Evolutionary conservation across 2,888 invertebrate genomes (phyloP), one percentile per base, ranked within the genome.

Genomic region (Sphecodes monilicornis): DNA sequence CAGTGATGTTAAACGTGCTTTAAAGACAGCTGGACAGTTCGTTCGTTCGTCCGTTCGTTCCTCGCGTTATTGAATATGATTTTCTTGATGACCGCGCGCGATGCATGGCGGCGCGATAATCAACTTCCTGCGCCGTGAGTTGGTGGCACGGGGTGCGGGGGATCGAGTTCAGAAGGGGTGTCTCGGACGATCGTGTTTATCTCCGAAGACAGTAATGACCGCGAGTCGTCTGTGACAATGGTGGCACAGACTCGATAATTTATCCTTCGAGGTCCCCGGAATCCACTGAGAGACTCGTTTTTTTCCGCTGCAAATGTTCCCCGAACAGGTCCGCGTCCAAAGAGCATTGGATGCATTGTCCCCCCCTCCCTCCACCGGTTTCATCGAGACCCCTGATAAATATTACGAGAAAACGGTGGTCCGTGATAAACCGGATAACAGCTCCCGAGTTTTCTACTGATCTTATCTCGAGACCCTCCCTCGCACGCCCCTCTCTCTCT

Each of bases 81-180:
- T 86, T 86, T 85, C 86, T 86, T 81, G 77, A 86, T 86, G 54
- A 64, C 32, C 78, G n/a, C 54, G 78, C 68, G 39, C 73, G 78
- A 76, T 82, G 78, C 74, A 79, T 70, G 82, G 78, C 75, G 86
- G 79, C 66, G 86, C 82, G 86, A 86, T 86, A 86, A 86, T 86
- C 82, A 76, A 86, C 86, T 86, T 86, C 86, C 86, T 86, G 86
- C 82, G 82, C 66, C 18, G 46, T 82, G 69, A 86, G 70, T 74
- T 70, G 72, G 80, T 36, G 54, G 41, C 54, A 76, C 54, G 75
- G 69, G 68, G 29, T 6, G 29, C 60, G 60, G 60, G 60, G 60
- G 16, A 60, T 43, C 81, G 72, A 85, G 73, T 78, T 54, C 70
- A 57, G 60, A 69, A 80, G 74, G 77, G 86, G 86, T 78, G 86